A percentile compares a stretch with the other conserved stretches of the same genome.
Evolutionary conservation across 2,797 vertebrate genomes (phyloP).

Genomic region (Sebastes trivittatus): DNA sequence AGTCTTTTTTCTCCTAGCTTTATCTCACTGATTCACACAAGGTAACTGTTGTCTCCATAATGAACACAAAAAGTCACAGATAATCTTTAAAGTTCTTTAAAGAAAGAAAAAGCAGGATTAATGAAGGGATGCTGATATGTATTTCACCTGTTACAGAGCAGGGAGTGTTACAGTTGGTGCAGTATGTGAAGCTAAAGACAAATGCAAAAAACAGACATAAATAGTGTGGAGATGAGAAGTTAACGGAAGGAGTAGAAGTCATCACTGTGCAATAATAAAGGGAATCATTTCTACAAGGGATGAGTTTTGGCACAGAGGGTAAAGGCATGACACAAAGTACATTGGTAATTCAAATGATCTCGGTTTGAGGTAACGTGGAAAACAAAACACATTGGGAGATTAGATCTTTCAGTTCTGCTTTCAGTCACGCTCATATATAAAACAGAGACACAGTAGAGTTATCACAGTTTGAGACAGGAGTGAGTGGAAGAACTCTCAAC

Average conservation of each 20-base stretch:
- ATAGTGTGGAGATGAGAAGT: background rate
- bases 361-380: background rate
- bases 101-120: background rate
- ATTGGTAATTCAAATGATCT: conserved; percentile 24
- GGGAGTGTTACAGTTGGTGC: conserved; percentile 35
- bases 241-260: background rate
- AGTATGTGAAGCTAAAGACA: background rate
- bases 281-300: background rate
- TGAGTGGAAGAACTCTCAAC: background rate
- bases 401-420: background rate
- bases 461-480: background rate
- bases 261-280: background rate
- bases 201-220: conserved; percentile 7
- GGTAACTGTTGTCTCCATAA: background rate
- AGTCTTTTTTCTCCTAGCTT: background rate
- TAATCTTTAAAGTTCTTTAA: background rate
- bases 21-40: background rate
- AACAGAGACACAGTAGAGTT: background rate
- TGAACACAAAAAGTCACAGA: background rate
- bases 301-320: conserved; percentile 16
- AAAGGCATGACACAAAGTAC: background rate
- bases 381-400: background rate
- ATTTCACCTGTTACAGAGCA: conserved; percentile 52
- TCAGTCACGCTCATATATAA: background rate
- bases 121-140: conserved; percentile 28